Evolutionary conservation across 64 coral and sea anemone species (phyloP), one percentile per base, ranked within the genome.

Genomic region (Stichodactyla helianthus): DNA sequence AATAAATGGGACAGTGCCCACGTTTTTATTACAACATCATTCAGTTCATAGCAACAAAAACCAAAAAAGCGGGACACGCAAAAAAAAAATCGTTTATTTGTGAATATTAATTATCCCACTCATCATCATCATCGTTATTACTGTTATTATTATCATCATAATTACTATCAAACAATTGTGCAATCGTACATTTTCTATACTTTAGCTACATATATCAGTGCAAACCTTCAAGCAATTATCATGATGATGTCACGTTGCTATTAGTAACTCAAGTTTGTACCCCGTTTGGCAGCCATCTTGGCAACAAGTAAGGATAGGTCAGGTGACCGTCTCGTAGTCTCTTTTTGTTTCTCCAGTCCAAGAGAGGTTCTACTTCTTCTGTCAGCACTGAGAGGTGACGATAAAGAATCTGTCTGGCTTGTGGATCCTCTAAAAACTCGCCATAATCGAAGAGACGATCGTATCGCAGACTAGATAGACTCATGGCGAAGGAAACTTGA

Each of bases 201-300:
- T 44, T 44, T 44, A 44, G 35, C 35, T 44, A 44, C 35, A 2
- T 44, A 44, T 44, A 44, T 44, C 35, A 44, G 35, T 44, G 2
- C 35, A 44, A 44, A 44, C 35, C 35, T 44, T 44, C 35, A 44
- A 44, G 35, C 2, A 1, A 23, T 6, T 8, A 65, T 22, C 2
- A 18, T 59, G 56, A 57, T 65, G 62, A 65, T 6, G 62, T 65
- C 62, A 65, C 18, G 62, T 11, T 44, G 5, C 18, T 6, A 26
- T 57, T 65, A n/a, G 62, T 22, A 65, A 65, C 20, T 86, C 50
- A 93, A 55, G 92, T 86, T 27, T 93, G 88, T 26, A 90, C n/a
- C 9, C 92, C 89, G 58, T 93, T 93, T 16, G 88, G 62, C 11
- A 93, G 12, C 92, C 92, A 94, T 86, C 84, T 83, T 87, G 92